Conservation (phyloP, 1,140 invertebrate genomes). For the Trichonephila inaurata region DNA sequence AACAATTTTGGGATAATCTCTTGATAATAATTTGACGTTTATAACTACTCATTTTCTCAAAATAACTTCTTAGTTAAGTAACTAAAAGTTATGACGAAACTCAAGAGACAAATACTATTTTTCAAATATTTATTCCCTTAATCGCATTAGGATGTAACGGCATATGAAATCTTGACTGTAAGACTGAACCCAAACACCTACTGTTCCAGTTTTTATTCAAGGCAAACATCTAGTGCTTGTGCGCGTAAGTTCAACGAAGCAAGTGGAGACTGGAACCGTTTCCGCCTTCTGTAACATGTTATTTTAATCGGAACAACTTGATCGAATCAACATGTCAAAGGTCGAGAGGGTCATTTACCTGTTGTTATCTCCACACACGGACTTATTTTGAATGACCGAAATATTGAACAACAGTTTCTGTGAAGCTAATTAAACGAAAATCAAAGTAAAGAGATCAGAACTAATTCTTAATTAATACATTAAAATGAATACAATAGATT, state of each 20-base stretch:
- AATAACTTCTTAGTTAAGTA: too few relatives aligned
- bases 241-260: slow-evolving; percentile 16
- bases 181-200: slow-evolving; percentile 32
- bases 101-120: background rate
- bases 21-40: too few relatives aligned
- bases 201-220: slow-evolving; percentile 48
- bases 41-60: too few relatives aligned
- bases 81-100: background rate
- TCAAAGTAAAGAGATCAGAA: background rate
- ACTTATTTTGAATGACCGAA: background rate
- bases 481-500: slow-evolving; percentile 8
- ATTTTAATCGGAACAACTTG: slow-evolving; percentile 24
- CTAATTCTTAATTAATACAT: slow-evolving; percentile 11
- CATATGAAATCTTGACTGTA: background rate
- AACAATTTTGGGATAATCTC: too few relatives aligned
- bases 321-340: slow-evolving; percentile 36
- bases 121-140: background rate
- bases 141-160: slow-evolving; percentile 2
- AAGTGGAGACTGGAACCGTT: slow-evolving; percentile 44
- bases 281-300: background rate
- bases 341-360: slow-evolving; percentile 41
- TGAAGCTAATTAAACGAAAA: background rate
- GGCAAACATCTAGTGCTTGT: slow-evolving; percentile 8
- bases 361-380: background rate
- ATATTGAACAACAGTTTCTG: slow-evolving; percentile 2